These are phyloP conservation scores for Nymphalis urticae DNA, from an alignment of 2,888 invertebrate genomes.

Conservation along the genomic window DNA sequence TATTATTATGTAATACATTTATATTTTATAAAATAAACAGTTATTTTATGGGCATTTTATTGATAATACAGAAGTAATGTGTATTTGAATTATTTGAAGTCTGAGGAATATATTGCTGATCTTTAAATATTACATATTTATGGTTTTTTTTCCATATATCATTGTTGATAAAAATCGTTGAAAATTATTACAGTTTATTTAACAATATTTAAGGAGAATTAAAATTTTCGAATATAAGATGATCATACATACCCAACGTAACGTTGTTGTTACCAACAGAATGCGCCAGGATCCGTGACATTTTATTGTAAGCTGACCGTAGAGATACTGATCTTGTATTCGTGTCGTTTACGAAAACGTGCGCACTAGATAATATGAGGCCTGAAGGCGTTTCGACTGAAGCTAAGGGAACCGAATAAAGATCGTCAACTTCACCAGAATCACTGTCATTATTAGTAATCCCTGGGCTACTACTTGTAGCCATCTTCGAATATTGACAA, in stretches of 20 bases:
- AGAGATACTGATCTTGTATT: conserved; percentile 27
- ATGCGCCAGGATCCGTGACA: conserved; percentile 43
- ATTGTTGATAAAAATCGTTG: no score
- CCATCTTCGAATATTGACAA: neutral
- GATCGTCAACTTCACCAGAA: neutral
- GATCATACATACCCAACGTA: conserved; percentile 24
- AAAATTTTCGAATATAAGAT: neutral
- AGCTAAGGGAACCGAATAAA: neutral
- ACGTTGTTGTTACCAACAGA: conserved; percentile 30
- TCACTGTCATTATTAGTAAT: neutral
- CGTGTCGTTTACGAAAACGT: conserved; percentile 27
- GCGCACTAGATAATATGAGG: conserved; percentile 33
- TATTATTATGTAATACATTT: no score
- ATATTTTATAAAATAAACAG: no score
- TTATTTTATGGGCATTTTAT: no score
- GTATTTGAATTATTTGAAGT: no score
- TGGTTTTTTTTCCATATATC: no score
- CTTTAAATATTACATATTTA: no score
- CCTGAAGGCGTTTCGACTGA: neutral
- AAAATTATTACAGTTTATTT: no score
- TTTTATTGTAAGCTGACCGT: conserved; percentile 43
- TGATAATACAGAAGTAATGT: no score
- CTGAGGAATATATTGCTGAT: no score
- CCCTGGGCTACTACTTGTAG: neutral
- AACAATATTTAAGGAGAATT: neutral